Evolutionary conservation across 2,797 vertebrate species (phyloP).

Genomic region (Epinephelus malabaricus): DNA sequence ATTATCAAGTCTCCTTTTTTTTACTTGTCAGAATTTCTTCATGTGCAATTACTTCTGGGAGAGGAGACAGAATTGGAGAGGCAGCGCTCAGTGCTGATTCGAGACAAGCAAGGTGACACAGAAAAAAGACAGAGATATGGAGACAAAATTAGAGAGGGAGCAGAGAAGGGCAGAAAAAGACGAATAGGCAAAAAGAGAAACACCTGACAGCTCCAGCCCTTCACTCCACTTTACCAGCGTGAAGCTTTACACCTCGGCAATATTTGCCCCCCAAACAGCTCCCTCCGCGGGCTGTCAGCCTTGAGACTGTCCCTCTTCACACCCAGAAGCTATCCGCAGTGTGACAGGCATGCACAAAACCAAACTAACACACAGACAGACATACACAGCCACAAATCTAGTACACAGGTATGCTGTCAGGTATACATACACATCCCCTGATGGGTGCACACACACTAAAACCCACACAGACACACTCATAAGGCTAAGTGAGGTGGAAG

Average conservation of each 20-base stretch:
- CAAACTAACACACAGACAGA: slow-evolving; percentile 50
- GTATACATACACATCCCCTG: slow-evolving; percentile 33
- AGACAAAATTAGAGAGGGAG: slow-evolving; percentile 48
- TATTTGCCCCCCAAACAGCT: slow-evolving; percentile 55
- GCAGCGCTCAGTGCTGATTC: slow-evolving; percentile 18
- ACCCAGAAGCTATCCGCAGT: slow-evolving; percentile 42
- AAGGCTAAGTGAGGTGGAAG: slow-evolving; percentile 66
- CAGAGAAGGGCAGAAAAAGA: slow-evolving; percentile 49
- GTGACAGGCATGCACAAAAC: slow-evolving; percentile 62
- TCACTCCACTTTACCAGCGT: slow-evolving; percentile 55
- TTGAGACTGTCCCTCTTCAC: slow-evolving; percentile 66
- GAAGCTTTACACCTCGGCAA: slow-evolving; percentile 63
- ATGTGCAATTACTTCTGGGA: slow-evolving; percentile 39
- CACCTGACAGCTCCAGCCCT: slow-evolving; percentile 60
- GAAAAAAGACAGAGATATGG: slow-evolving; percentile 21
- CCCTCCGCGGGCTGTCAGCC: slow-evolving; percentile 61
- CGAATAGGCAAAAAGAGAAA: slow-evolving; percentile 43
- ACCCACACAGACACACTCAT: slow-evolving; percentile 54
- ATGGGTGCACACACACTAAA: slow-evolving; percentile 46
- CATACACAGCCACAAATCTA: slow-evolving; percentile 50
- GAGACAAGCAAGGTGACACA: slow-evolving; percentile 45
- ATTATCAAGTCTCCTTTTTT: slow-evolving; percentile 23
- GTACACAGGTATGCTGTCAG: slow-evolving; percentile 62
- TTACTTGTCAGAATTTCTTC: slow-evolving; percentile 35
- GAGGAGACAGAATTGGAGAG: slow-evolving; percentile 35